Base-by-base conservation (phyloP, 2,797 vertebrate species). In the Rhynchotus rufescens region DNA sequence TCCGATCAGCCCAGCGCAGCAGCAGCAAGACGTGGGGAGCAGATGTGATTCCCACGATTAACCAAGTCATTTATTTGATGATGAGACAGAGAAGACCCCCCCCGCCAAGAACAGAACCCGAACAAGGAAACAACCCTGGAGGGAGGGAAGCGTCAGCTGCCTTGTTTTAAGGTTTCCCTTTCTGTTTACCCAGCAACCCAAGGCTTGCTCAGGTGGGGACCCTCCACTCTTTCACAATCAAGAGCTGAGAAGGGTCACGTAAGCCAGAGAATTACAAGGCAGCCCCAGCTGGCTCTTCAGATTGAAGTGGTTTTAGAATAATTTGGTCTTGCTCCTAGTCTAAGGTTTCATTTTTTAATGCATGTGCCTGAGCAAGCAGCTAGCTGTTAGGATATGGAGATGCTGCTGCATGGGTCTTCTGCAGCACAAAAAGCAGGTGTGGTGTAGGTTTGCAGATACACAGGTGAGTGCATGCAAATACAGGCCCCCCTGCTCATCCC, bases 241-340 rank as follows among this genome's bases (percentile, higher is more conserved):
- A 0, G 0, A 81, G 67, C 72, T 69, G 76, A 79, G n/a, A 49
- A 79, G 79, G 65, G 66, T 66, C 52, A 30, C 21, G 49, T 26
- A 84, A 90, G 69, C 36, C 54, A 56, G 47, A 19, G 47, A 34
- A 30, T 49, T 80, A 60, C 1, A 2, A 16, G 28, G 42, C 74
- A 92, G 32, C 32, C 65, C 49, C 59, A 84, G 59, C 10, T 66
- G 36, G 85, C 77, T 80, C 80, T 77, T 65, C 68, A 88, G 59
- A 38, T 10, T 52, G 38, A 80, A 91, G 59, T 75, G 77, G 69
- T 76, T 94, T 78, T 44, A 59, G 56, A 84, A 69, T 8, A 66
- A 62, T 69, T 75, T 57, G 69, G 54, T 65, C 38, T 90, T 61
- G 38, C 38, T 94, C 34, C 28, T 73, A n/a, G 59, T 77, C 38